Base-by-base conservation (phyloP, 2,888 invertebrate species). In the Heliconius hortense region DNA sequence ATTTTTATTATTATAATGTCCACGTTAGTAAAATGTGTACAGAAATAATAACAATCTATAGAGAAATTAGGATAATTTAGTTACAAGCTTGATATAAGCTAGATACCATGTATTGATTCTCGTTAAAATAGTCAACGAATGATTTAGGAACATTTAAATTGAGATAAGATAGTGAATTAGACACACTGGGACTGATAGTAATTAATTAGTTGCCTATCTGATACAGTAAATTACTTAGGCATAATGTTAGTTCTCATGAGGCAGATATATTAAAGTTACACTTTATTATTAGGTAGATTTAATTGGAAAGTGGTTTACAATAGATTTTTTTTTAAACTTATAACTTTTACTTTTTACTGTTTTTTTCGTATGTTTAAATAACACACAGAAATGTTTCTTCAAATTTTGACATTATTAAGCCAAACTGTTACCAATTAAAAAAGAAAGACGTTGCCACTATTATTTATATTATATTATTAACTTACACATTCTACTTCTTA, bases 401-500 rank as follows among this genome's bases (percentile, higher is more conserved):
- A 43, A 43, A 48, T 48, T 48, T 53, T 56, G n/a, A 56, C 56
- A 56, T 4, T 56, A n/a, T n/a, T 3, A n/a, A 56, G n/a, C 2
- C 0, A 56, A 56, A 56, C 56, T 56, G 10, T 56, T 2, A 1
- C 10, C n/a, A 56, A n/a, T 10, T 56, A 4, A n/a, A n/a, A 53
- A n/a, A n/a, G 8, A 53, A 21, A 18, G 11, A 48, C 18, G 48
- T 24, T 24, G 24, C 13, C 15, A 66, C 4, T 24, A 4, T 64
- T 39, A 4, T 67, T 26, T 48, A 2, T n/a, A n/a, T n/a, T n/a
- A n/a, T n/a, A n/a, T n/a, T n/a, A n/a, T n/a, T n/a, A 24, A 80
- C 93, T 90, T 85, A 94, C 94, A 94, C 92, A 92, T 93, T 90
- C 97, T 96, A 94, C 97, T 98, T 84, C 97, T 96, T 68, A 99